phyloP scores from a whole-genome alignment of 2,797 vertebrate genomes.

The Salarias fasciatus region DNA sequence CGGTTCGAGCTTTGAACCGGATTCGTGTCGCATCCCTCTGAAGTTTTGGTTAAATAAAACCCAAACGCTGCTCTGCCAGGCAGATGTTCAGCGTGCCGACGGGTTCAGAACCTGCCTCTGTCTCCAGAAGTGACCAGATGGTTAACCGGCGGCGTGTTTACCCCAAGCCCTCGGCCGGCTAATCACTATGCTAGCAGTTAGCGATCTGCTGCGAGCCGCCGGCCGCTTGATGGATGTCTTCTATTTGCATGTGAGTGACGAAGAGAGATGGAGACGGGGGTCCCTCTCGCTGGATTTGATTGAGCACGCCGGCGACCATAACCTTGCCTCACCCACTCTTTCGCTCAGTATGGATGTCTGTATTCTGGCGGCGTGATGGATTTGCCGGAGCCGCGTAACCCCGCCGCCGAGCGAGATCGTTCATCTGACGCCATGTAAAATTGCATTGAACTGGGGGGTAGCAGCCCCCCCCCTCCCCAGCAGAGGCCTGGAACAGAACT shows the following conservation, averaged over 20 bases:
- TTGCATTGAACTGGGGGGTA: slow-evolving; percentile 38
- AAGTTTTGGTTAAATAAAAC: too few relatives aligned
- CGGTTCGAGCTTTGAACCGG: too few relatives aligned
- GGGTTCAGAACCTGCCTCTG: too few relatives aligned
- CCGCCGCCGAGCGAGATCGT: slow-evolving; percentile 37
- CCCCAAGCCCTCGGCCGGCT: too few relatives aligned
- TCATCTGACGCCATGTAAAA: slow-evolving; percentile 63
- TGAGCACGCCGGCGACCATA: slow-evolving; percentile 48
- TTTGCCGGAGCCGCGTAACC: slow-evolving; percentile 23
- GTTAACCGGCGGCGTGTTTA: too few relatives aligned
- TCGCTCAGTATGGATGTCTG: slow-evolving; percentile 36
- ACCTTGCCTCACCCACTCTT: slow-evolving; percentile 30
- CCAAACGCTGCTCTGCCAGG: too few relatives aligned
- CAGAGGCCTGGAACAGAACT: slow-evolving; percentile 40
- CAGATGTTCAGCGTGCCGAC: too few relatives aligned
- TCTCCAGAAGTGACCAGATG: too few relatives aligned
- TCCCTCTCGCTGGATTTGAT: slow-evolving; percentile 61
- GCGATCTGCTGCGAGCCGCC: slow-evolving; percentile 53
- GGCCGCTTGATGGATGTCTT: slow-evolving; percentile 66
- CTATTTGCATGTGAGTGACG: slow-evolving; percentile 71
- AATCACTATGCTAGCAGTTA: slow-evolving; percentile 32
- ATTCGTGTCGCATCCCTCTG: too few relatives aligned
- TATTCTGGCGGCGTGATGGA: slow-evolving; percentile 46
- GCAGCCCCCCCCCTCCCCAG: slow-evolving; percentile 9
- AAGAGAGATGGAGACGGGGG: slow-evolving; percentile 64